Evolutionary conservation across 2,113 vertebrate genomes (phyloP), one percentile per base, ranked within the genome.

Genomic region (Chroicocephalus ridibundus): DNA sequence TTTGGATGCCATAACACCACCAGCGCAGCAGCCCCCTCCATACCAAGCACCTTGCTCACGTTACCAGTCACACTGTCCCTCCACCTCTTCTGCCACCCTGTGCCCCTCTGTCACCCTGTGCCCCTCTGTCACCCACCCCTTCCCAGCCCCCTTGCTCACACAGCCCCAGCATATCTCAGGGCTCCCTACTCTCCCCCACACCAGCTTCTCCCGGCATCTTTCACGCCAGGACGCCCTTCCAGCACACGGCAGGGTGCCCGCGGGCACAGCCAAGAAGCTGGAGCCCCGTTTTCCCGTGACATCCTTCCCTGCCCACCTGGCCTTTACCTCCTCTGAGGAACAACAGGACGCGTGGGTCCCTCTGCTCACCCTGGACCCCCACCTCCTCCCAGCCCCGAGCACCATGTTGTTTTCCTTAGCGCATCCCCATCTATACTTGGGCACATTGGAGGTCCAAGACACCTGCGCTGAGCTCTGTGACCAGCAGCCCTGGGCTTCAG

Each of bases 201-300:
- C 29, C 66, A 62, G 19, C 12, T 82, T 52, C 72, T 82, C 44
- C 15, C 42, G 24, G 42, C 42, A 40, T 24, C 64, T 82, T 66
- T 70, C 69, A 26, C 13, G 5, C 34, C 8, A 11, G 60, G 22
- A 60, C 11, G 31, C 64, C 38, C 32, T 11, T 17, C 31, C 44
- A 42, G 52, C 0, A 0, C 55, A 71, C 60, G 25, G 24, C 36
- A 88, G 31, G 32, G 60, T 40, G 40, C 26, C 25, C 57, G 44
- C 26, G 44, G 69, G 34, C 44, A 85, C n/a, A 57, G 66, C 5
- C 49, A 36, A 65, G 55, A 58, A 49, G 27, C 5, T 52, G 52
- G 60, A 88, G 8, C 24, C 34, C 32, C 6, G 2, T 68, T 64
- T n/a, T 62, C 42, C 36, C 0, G 0, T 29, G 6, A 20, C 29